These are phyloP conservation scores for Cheilosia vulpina DNA, from an alignment of 2,888 invertebrate genomes.

Conservation along the genomic window DNA sequence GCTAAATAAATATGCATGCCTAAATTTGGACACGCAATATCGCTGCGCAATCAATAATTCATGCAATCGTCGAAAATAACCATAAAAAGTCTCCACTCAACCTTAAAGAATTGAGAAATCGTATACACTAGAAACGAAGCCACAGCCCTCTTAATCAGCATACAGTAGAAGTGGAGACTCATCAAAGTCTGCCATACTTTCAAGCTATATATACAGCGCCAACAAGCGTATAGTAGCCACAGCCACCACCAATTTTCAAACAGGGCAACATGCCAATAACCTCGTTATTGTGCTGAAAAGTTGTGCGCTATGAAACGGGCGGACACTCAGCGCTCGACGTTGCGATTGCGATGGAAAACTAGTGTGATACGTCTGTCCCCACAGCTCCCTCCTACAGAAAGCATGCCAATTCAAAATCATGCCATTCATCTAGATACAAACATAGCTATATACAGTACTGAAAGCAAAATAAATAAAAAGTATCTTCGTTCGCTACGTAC, in stretches of 20 bases:
- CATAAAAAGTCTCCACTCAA: slow-evolving; percentile 72
- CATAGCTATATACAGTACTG: slow-evolving; percentile 28
- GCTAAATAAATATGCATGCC: slow-evolving; percentile 39
- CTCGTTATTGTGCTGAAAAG: slow-evolving; percentile 64
- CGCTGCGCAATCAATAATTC: slow-evolving; percentile 52
- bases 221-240: slow-evolving; percentile 58
- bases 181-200: slow-evolving; percentile 57
- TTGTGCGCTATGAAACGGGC: slow-evolving; percentile 50
- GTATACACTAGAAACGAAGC: slow-evolving; percentile 40
- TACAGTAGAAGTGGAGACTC: slow-evolving; percentile 65
- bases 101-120: slow-evolving; percentile 60
- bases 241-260: slow-evolving; percentile 72
- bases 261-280: slow-evolving; percentile 74
- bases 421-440: slow-evolving; percentile 55
- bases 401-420: slow-evolving; percentile 65
- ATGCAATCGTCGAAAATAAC: slow-evolving; percentile 67
- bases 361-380: slow-evolving; percentile 61
- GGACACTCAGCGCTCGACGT: slow-evolving; percentile 57
- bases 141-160: slow-evolving; percentile 5
- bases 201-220: slow-evolving; percentile 57
- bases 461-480: slow-evolving; percentile 50
- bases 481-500: slow-evolving; percentile 38
- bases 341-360: slow-evolving; percentile 71
- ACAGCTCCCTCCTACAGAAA: slow-evolving; percentile 32
- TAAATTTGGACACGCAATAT: slow-evolving; percentile 53